Percentiles rank a stretch among this genome's conserved stretches.
phyloP scores from a whole-genome alignment of 2,797 vertebrate genomes.

The Girardinus metallicus region DNA sequence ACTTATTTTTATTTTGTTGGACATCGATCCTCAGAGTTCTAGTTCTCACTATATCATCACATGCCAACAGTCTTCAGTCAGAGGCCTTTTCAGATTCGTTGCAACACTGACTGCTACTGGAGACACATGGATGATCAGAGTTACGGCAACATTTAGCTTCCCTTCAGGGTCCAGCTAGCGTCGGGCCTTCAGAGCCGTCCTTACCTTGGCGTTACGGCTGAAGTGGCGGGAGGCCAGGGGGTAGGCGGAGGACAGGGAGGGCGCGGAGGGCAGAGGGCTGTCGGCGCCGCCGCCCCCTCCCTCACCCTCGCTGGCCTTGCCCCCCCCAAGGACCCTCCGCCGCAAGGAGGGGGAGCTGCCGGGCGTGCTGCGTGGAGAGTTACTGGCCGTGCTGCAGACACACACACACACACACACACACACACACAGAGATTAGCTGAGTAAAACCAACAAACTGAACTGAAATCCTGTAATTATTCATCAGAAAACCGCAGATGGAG shows the following conservation, averaged over 20 bases:
- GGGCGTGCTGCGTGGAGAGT: constrained; percentile 90
- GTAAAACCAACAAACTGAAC: no score
- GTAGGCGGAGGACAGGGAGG: constrained; percentile 82
- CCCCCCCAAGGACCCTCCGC: constrained; percentile 83
- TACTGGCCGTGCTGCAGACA: constrained; percentile 86
- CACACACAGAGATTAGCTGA: no score
- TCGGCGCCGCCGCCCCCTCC: constrained; percentile 70
- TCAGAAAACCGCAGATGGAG: no score
- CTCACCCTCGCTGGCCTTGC: constrained; percentile 80
- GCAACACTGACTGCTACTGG: not conserved
- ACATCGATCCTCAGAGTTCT: not conserved
- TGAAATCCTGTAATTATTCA: no score
- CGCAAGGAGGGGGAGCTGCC: constrained; percentile 90
- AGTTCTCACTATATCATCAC: not conserved
- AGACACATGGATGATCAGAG: not conserved
- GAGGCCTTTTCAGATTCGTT: not conserved
- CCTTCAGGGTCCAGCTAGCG: not conserved
- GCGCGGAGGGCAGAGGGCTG: constrained; percentile 73
- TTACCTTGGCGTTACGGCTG: constrained; percentile 89
- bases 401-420: no score
- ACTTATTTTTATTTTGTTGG: not conserved
- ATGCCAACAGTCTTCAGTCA: not conserved
- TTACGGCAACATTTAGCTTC: no score
- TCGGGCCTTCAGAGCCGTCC: not conserved
- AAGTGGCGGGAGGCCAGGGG: constrained; percentile 87